Base-by-base conservation (phyloP, 2,113 vertebrate genomes). In the Naja naja region DNA sequence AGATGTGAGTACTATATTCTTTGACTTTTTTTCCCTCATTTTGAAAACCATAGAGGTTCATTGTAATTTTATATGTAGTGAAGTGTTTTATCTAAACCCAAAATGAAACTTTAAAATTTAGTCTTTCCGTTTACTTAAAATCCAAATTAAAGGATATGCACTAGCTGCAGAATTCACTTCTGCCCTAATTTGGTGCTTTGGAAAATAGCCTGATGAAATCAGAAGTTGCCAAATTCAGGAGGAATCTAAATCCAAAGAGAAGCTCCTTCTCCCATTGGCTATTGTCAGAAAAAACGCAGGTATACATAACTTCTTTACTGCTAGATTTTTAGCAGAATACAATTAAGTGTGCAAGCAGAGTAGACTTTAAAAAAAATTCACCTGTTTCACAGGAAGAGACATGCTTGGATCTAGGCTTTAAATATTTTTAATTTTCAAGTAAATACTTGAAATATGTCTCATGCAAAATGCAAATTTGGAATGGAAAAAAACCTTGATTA, bases 1-100 rank as follows among this genome's bases (percentile, higher is more conserved):
- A 95, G 99, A 99, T 98, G 99, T 99, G 98, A 97, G 98, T 98
- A 97, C 96, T 30, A 94, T 74, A 2, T 0, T 4, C 10, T 89
- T 89, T 92, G 91, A 94, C 93, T 90, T 23, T 90, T 87, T 60
- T n/a, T 2, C 0, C 60, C 8, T 88, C 56, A 1, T 86, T 92
- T 74, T 90, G 23, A 53, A 60, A 92, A 69, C 14, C 47, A 43
- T 39, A 16, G 30, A 0, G 8, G 69, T 88, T 92, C 30, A 39
- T 43, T 88, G 18, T 86, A 56, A 86, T 85, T 56, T 9, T 90
- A 30, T 85, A 55, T 52, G 18, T 54, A 89, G 34, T 27, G 22
- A 22, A n/a, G 34, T 87, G 30, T 34, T 69, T 8, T 30, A 45
- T 20, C n/a, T 39, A n/a, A 30, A 86, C 22, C 20, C 16, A 55